Conservation (phyloP, 2,797 vertebrate genomes). For the Naso thynnoides region DNA sequence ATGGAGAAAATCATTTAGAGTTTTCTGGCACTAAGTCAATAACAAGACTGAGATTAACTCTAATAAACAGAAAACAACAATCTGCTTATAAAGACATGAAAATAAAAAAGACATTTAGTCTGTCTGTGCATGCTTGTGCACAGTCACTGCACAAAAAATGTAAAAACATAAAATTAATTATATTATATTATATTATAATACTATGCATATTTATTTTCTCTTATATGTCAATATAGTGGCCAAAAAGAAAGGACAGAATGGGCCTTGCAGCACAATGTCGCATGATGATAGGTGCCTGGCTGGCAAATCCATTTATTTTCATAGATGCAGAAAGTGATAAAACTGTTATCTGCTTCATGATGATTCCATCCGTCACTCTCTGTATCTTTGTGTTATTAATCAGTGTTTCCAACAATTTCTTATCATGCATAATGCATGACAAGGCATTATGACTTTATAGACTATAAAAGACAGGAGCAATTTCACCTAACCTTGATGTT, state of each 20-base stretch:
- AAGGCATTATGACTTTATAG: neutral
- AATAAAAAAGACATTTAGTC: neutral
- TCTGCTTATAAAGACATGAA: neutral
- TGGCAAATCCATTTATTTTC: constrained; percentile 23
- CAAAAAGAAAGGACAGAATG: neutral
- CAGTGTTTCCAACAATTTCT: constrained; percentile 12
- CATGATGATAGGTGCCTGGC: neutral
- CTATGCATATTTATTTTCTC: no score
- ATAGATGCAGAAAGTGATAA: constrained; percentile 9
- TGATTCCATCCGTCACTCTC: constrained; percentile 6
- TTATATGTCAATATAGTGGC: neutral
- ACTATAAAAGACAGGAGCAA: neutral
- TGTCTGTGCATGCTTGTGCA: neutral
- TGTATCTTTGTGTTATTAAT: neutral
- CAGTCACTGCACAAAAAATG: no score
- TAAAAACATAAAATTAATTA: no score
- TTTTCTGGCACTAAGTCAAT: neutral
- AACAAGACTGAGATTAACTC: neutral
- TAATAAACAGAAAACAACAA: constrained; percentile 11
- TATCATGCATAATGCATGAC: neutral
- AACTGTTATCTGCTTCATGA: constrained; percentile 9
- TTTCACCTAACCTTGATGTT: constrained; percentile 13
- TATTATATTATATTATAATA: no score
- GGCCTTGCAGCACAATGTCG: neutral
- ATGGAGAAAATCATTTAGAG: neutral